Base-by-base conservation (phyloP, 2,113 vertebrate genomes). In the Labrus mixtus region DNA sequence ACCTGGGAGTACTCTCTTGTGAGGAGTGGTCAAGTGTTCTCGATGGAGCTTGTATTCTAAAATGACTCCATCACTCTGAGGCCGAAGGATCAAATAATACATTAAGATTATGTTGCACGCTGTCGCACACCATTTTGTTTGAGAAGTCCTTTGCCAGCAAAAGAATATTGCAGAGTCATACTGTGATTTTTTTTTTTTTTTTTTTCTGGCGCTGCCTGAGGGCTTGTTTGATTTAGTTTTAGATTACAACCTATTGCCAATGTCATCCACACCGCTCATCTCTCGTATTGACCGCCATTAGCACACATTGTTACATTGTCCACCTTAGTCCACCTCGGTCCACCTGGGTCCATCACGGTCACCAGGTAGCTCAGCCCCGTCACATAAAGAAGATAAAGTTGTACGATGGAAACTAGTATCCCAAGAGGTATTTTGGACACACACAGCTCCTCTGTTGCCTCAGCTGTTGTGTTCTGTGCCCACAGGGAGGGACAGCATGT, bases 51-150 rank as follows among this genome's bases (percentile, higher is more conserved):
- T 12, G 46, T 87, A 89, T 87, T 88, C 68, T 77, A 68, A 78
- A 70, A 74, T 81, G 87, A 70, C 80, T 84, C 73, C 50, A 25
- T 72, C 4, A 76, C 84, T 82, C 10, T 15, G 19, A 59, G 85
- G 63, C 23, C 71, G 73, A 73, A 37, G 68, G 86, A 86, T 86
- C 70, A 78, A 84, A 91, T 84, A 76, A 70, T 90, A 81, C 84
- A 91, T 90, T 88, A 73, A 84, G 81, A 76, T 83, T 68, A 51
- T 69, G 67, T 83, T 89, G 83, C 22, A 36, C 51, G 75, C 78
- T 73, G 80, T 90, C 81, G 82, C 76, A 37, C 77, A n/a, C 45
- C 71, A 73, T 83, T 87, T 77, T 54, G 66, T 66, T 72, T 68
- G 59, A 85, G 79, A 85, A 89, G 43, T 67, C 45, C 89, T 51